Evolutionary conservation across 2,797 vertebrate species (phyloP).

Genomic region (Alexandromys oeconomus): DNA sequence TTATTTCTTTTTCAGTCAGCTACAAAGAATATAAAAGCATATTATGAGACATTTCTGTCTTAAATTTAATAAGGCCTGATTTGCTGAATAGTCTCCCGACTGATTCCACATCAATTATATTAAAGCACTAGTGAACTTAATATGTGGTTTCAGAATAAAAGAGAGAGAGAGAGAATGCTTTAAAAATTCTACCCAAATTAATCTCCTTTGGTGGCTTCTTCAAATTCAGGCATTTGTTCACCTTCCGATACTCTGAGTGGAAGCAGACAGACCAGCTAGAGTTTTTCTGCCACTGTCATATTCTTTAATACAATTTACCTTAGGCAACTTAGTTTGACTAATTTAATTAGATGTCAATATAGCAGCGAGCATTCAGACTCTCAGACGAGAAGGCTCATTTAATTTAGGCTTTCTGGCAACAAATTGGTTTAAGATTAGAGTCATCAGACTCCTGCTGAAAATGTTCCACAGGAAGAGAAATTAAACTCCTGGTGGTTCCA

Average conservation of each 20-base stretch:
- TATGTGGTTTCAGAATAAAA: not conserved
- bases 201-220: not conserved
- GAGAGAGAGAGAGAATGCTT: not conserved
- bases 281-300: not conserved
- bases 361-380: not conserved
- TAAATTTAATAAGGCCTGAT: not conserved
- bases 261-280: not conserved
- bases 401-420: not conserved
- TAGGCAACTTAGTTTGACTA: not conserved
- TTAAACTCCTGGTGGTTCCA: constrained; percentile 2
- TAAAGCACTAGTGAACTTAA: constrained; percentile 10
- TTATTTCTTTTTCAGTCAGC: not conserved
- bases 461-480: not conserved
- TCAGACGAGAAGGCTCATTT: constrained; percentile 4
- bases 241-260: not conserved
- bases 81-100: not conserved
- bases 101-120: not conserved
- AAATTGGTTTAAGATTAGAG: not conserved
- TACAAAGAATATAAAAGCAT: not conserved
- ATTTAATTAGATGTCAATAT: not conserved
- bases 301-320: not conserved
- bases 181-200: not conserved
- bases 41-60: not conserved
- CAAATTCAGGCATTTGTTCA: not conserved
- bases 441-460: not conserved